Conservation (phyloP, 2,113 vertebrate species). For the Thamnaconus septentrionalis region DNA sequence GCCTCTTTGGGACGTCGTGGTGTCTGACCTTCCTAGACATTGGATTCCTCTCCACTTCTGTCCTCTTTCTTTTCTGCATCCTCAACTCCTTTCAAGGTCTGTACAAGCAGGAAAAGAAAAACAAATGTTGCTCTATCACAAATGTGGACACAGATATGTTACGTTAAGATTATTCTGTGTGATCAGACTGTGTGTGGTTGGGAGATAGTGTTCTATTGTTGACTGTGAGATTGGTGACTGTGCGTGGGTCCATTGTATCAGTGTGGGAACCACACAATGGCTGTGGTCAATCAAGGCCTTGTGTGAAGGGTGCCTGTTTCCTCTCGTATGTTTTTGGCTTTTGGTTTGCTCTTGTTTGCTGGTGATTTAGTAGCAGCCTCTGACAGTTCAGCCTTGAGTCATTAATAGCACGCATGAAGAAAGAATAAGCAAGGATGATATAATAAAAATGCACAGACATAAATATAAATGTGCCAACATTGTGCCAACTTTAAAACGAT, state of each 20-base stretch:
- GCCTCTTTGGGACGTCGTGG: conserved; percentile 76
- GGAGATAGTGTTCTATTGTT: conserved; percentile 20
- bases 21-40: conserved; percentile 65
- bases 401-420: too few relatives aligned
- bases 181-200: neutral
- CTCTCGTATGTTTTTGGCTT: conserved; percentile 22
- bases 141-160: too few relatives aligned
- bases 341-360: neutral
- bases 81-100: conserved; percentile 78
- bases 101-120: neutral
- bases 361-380: too few relatives aligned
- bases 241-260: conserved; percentile 43
- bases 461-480: too few relatives aligned
- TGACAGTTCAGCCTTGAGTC: too few relatives aligned
- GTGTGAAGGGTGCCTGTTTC: conserved; percentile 32
- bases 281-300: conserved; percentile 25
- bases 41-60: conserved; percentile 45
- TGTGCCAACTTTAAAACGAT: too few relatives aligned
- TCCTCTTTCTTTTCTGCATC: conserved; percentile 70
- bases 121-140: neutral
- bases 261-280: conserved; percentile 49
- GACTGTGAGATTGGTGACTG: conserved; percentile 17
- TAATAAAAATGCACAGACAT: too few relatives aligned
- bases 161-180: neutral
- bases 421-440: too few relatives aligned